Evolutionary conservation across 64 coral and sea anemone genomes (phyloP), one percentile per base, ranked within the genome.

Genomic region (Pachyseris speciosa): DNA sequence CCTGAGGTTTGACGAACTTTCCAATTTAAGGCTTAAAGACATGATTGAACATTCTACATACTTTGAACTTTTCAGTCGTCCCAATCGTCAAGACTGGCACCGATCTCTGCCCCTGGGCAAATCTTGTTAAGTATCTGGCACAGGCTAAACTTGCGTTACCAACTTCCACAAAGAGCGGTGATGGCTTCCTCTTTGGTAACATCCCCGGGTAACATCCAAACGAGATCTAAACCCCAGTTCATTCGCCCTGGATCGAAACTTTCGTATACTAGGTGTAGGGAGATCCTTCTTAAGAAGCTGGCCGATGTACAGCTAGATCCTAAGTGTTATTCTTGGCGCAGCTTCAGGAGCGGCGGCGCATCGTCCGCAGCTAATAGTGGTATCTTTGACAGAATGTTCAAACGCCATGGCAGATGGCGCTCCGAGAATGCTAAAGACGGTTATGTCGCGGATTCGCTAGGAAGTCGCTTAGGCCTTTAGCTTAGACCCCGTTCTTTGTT

Each of bases 341-440:
- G 85, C 43, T 42, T 89, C 13, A 40, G 85, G 37, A 50, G 39
- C 0, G 92, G 92, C 37, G 92, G 86, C 34, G 92, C 86, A 2
- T 68, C 92, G 25, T 69, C 77, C 12, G 67, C 92, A 2, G 77
- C 86, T 20, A 89, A 89, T 80, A 28, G 0, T 42, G 84, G 71
- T 7, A 91, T 91, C 7, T 74, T 61, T 17, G 91, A 94, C 60
- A 77, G 76, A 57, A 45, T 88, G 28, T 88, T 88, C 22, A 94
- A 88, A 52, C 45, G 85, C 9, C 68, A 88, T 13, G 70, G 85
- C 29, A 29, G 68, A 72, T 87, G 67, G 84, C 31, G 64, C 31
- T 70, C 40, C 5, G 48, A 87, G n/a, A 74, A 88, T 27, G 85
- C 69, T 20, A 75, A 88, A 72, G 85, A 75, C 42, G 67, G 85